Conservation (phyloP, 2,797 vertebrate genomes). For the Trachurus trachurus region DNA sequence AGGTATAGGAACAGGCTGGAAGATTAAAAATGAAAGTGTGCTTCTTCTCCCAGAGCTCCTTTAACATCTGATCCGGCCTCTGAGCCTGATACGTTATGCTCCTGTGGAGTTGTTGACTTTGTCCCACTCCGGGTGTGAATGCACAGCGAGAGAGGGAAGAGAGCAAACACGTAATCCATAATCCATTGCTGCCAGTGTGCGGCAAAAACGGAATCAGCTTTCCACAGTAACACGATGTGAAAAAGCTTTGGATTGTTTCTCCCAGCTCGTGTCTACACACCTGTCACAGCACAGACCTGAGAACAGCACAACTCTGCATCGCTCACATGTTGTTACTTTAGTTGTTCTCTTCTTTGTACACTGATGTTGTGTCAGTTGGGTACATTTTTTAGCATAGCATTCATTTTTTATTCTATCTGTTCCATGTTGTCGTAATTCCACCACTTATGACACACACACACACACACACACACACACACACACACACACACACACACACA, state of each 20-base stretch:
- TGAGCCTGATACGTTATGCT: background rate
- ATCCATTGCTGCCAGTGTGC: conserved; percentile 62
- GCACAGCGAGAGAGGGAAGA: conserved; percentile 26
- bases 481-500: background rate
- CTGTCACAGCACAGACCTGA: conserved; percentile 24
- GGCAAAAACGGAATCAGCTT: conserved; percentile 42
- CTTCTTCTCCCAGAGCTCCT: background rate
- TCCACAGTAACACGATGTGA: conserved; percentile 35
- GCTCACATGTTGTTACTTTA: conserved; percentile 6
- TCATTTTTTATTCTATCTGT: background rate
- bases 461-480: too few relatives aligned
- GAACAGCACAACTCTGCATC: background rate
- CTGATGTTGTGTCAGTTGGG: background rate
- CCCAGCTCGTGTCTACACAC: conserved; percentile 6
- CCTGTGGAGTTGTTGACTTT: conserved; percentile 44
- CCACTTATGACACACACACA: background rate
- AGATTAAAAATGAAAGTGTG: background rate
- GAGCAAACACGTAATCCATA: conserved; percentile 65
- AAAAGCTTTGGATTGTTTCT: conserved; percentile 25
- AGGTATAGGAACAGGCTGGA: too few relatives aligned
- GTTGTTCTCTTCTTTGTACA: conserved; percentile 12
- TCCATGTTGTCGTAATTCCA: conserved; percentile 38
- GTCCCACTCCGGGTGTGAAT: conserved; percentile 27
- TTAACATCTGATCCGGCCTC: background rate
- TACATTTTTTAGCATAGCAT: background rate